Conservation (phyloP, 2,888 invertebrate species). For the Ennomos quercinarius region DNA sequence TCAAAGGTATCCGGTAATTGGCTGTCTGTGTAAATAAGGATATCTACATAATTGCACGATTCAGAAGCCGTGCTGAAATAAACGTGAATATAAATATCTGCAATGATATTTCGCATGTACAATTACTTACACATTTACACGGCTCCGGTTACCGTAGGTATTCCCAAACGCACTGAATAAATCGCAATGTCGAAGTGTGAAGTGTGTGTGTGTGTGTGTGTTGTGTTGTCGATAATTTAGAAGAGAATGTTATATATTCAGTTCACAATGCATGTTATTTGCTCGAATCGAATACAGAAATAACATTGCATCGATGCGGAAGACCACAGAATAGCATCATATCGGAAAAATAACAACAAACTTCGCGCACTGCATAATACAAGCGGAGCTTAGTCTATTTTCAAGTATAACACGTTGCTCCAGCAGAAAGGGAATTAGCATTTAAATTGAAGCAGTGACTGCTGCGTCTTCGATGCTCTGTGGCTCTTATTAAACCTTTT, state of each 20-base stretch:
- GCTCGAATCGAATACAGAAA: constrained; percentile 33
- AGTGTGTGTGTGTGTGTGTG: too few relatives aligned
- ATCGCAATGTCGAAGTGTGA: constrained; percentile 12
- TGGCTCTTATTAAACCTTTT: constrained; percentile 36
- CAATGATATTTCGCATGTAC: constrained; percentile 28
- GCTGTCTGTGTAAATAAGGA: constrained; percentile 51
- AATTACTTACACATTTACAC: constrained; percentile 21
- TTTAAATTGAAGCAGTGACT: constrained; percentile 62
- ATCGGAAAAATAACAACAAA: constrained; percentile 48
- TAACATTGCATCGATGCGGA: constrained; percentile 35
- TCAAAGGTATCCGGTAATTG: constrained; percentile 80
- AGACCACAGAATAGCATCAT: constrained; percentile 42
- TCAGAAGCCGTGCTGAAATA: constrained; percentile 35
- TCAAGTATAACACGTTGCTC: constrained; percentile 57
- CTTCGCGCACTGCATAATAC: constrained; percentile 56
- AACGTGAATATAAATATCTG: constrained; percentile 29
- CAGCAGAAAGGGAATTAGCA: constrained; percentile 65
- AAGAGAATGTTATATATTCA: constrained; percentile 16
- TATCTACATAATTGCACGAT: constrained; percentile 42
- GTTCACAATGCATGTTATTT: constrained; percentile 29
- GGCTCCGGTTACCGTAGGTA: neutral
- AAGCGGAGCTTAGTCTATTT: constrained; percentile 58
- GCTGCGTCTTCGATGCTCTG: constrained; percentile 38
- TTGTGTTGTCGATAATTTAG: constrained; percentile 15
- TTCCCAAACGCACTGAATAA: constrained; percentile 3